Conservation (phyloP, 2,797 vertebrate species). For the Heliangelus exortis region DNA sequence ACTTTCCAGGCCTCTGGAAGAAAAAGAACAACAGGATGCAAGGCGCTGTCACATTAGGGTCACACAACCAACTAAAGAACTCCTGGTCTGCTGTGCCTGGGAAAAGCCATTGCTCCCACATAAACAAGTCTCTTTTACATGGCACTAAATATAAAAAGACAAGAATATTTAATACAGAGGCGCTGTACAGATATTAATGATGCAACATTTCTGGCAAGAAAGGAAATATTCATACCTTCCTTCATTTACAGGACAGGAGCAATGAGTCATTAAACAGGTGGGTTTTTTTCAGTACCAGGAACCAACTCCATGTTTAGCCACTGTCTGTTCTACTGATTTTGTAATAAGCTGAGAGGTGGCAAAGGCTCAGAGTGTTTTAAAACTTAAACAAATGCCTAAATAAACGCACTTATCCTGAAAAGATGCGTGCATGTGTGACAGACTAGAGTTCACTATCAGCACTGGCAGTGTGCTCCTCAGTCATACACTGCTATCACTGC, state of each 20-base stretch:
- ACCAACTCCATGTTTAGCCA: not conserved
- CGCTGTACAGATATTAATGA: not conserved
- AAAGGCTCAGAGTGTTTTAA: conserved; percentile 20
- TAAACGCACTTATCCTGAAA: not conserved
- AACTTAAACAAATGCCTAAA: conserved; percentile 26
- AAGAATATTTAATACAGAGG: conserved; percentile 15
- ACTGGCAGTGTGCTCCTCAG: not conserved
- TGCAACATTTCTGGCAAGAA: not conserved
- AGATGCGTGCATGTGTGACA: not conserved
- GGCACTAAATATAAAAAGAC: not conserved
- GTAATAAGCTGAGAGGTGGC: not conserved
- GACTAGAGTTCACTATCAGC: not conserved
- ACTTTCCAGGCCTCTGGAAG: not conserved
- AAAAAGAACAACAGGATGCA: not conserved
- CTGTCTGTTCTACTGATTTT: not conserved
- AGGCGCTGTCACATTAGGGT: not conserved
- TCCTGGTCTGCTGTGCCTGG: not conserved
- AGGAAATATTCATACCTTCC: conserved; percentile 33
- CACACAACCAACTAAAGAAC: not conserved
- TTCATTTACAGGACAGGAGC: not conserved
- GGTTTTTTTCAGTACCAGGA: not conserved
- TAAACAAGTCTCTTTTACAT: not conserved
- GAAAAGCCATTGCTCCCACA: not conserved
- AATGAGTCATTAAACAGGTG: not conserved
- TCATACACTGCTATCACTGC: not conserved